phyloP scores from a whole-genome alignment of 30 jellyfish, hydroid and myxozoan species.

The Turritopsis rubra region DNA sequence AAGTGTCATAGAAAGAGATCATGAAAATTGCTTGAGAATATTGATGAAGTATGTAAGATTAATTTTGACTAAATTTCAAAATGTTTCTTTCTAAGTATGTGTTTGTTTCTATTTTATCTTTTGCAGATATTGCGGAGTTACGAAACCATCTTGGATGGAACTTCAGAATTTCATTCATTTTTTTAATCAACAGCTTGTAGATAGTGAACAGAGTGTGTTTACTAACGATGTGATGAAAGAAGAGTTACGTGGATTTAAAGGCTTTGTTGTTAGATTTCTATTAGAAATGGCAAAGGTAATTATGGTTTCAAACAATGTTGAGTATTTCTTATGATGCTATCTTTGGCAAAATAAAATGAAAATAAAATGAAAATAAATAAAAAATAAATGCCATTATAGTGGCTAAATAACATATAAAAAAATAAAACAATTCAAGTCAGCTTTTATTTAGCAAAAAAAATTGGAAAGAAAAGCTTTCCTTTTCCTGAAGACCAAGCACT shows the following conservation, averaged over 20 bases:
- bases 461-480: no score
- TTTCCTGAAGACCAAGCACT: no score
- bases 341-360: no score
- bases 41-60: conserved; percentile 8
- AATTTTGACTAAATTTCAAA: neutral
- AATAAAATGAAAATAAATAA: no score
- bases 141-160: conserved; percentile 68
- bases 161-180: conserved; percentile 45
- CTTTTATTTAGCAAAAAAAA: no score
- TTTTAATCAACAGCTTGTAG: conserved; percentile 46
- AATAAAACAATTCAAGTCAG: no score
- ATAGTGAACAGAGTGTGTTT: conserved; percentile 45
- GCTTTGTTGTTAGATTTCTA: conserved; percentile 54
- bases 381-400: no score
- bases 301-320: no score
- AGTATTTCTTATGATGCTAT: no score
- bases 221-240: conserved; percentile 23
- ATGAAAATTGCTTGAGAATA: neutral
- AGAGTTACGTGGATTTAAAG: conserved; percentile 61
- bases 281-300: conserved; percentile 64
- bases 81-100: neutral
- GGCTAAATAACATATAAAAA: no score
- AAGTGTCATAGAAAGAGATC: neutral
- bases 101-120: neutral
- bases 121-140: conserved; percentile 38